Evolutionary conservation across 1,140 invertebrate species (phyloP), one percentile per base, ranked within the genome.

Genomic region (Vollenhovia emeryi): DNA sequence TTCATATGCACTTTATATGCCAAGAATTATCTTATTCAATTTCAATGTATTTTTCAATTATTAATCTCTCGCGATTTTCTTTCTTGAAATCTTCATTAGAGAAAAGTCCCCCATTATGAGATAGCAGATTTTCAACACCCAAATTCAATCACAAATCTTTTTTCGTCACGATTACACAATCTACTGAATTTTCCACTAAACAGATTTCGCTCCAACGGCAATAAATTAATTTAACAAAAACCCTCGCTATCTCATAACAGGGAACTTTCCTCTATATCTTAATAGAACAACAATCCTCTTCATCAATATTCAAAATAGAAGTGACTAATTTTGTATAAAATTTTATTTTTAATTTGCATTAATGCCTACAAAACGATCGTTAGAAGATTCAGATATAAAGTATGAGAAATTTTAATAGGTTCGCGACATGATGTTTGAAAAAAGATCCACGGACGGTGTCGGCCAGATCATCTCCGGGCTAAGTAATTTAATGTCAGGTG

Each of bases 401-500:
- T 66, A 5, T 21, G 8, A 30, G 2, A 57, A 82, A 86, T 57
- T n/a, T n/a, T 45, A 15, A 69, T 15, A 93, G 91, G 87, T 92
- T 15, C 91, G 91, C 7, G 87, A 91, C 60, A 91, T 30, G n/a
- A 50, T 93, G 74, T 74, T 94, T 43, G 89, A 90, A 13, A 89
- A 86, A 27, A 89, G 86, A 45, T 68, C 87, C 0, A 87, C 88
- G 6, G 91, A 92, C 30, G 87, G 88, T 9, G 40, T 95, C 0
- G 90, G 91, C 21, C 91, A 95, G 40, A 92, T 94, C 27, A 73
- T 95, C 78, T 90, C 92, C 86, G 95, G 95, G 43, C 73, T 96
- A 3, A 95, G 96, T 5, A 95, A 94, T 15, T 75, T 96, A 30
- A 91, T 96, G 15, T 92, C 93, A 0, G 83, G 80, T 40, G 90